These are phyloP conservation scores for Tachyglossus aculeatus DNA, from an alignment of 2,797 vertebrate species.

Conservation along the genomic window DNA sequence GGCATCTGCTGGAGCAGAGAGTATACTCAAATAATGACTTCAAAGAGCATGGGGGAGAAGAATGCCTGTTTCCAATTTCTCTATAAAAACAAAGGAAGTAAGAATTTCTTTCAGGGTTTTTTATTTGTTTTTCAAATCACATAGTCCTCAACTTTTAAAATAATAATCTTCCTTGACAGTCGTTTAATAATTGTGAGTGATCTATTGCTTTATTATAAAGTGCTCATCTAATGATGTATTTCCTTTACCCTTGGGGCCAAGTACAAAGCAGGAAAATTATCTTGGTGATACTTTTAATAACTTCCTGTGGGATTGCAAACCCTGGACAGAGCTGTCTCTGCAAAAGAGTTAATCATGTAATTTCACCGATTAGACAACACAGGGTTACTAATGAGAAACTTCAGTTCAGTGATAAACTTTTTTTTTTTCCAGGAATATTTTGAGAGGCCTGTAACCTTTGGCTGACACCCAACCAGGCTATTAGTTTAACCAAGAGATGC, in stretches of 20 bases:
- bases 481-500: conserved; percentile 90
- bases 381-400: conserved; percentile 95
- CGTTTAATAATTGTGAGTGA: conserved; percentile 81
- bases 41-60: conserved; percentile 48
- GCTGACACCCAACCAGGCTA: conserved; percentile 94
- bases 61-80: conserved; percentile 62
- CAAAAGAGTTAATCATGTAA: conserved; percentile 84
- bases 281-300: conserved; percentile 83
- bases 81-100: conserved; percentile 69
- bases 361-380: conserved; percentile 84
- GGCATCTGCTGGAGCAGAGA: conserved; percentile 39
- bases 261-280: conserved; percentile 81
- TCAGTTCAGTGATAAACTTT: conserved; percentile 88
- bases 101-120: conserved; percentile 67
- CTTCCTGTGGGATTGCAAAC: conserved; percentile 81
- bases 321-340: conserved; percentile 69
- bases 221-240: conserved; percentile 80
- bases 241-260: conserved; percentile 76
- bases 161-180: conserved; percentile 74
- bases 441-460: conserved; percentile 94
- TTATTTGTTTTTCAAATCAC: conserved; percentile 71
- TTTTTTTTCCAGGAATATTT: conserved; percentile 93
- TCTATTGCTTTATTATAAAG: conserved; percentile 78
- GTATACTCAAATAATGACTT: conserved; percentile 63
- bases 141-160: conserved; percentile 72